Base-by-base conservation (phyloP, 1,140 invertebrate genomes). In the Trichoplusia ni region DNA sequence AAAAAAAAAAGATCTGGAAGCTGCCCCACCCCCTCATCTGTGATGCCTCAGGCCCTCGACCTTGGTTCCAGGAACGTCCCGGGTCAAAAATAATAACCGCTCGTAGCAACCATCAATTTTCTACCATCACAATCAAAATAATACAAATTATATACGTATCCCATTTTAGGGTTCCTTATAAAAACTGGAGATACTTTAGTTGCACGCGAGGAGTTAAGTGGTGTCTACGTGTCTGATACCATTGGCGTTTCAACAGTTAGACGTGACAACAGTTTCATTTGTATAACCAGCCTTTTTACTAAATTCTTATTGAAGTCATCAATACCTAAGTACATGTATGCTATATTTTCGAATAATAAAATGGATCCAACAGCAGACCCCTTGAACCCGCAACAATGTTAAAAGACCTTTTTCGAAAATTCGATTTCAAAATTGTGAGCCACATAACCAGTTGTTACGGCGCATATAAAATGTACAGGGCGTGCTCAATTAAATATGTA, bases 401-500 rank as follows among this genome's bases (percentile, higher is more conserved):
- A 13, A 8, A 35, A 51, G 8, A 19, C 13, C 14, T 27, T 40
- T 54, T 23, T 54, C 35, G 9, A 38, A 54, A 40, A 29, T 49
- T 25, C 11, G 33, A 58, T 71, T 76, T 71, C 35, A 54, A 74
- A 74, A 70, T 69, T 73, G 49, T 71, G 44, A 38, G 33, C 25
- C 63, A 13, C 33, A 54, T 23, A 73, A 67, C 64, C 69, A 42
- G 62, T 69, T 35, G 68, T 71, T 75, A 77, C 35, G 33, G 23
- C 49, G 54, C 64, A 71, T 53, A 38, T 69, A 77, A 63, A 81
- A 77, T 78, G 70, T 70, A 71, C 72, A 72, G 76, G 79, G 80
- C 75, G 79, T 81, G 73, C 40, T 67, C 77, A 83, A 84, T 86
- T 82, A 82, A 86, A 82, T 82, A 81, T 82, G 78, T 80, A 86